Percentiles rank a stretch among this genome's conserved stretches.
These are phyloP conservation scores for Galago senegalensis DNA, from an alignment of 2,797 vertebrate genomes.

Conservation along the genomic window DNA sequence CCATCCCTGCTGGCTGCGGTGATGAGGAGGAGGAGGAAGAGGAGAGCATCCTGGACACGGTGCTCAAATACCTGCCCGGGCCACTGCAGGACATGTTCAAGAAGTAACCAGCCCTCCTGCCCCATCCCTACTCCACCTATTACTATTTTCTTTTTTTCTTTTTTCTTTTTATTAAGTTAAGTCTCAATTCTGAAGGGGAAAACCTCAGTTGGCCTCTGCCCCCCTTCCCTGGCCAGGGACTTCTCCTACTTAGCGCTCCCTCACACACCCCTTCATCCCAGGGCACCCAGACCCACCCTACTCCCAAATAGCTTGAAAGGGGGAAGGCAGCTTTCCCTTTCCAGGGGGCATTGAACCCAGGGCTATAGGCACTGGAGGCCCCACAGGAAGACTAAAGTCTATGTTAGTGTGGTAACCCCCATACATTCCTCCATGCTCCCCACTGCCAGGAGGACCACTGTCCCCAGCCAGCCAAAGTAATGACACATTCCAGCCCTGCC, in stretches of 20 bases:
- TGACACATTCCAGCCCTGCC: constrained; percentile 84
- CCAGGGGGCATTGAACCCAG: background rate
- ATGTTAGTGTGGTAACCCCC: constrained; percentile 47
- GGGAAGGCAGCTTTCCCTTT: constrained; percentile 28
- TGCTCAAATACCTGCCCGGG: constrained; percentile 98
- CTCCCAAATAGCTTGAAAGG: background rate
- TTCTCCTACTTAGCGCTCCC: constrained; percentile 61
- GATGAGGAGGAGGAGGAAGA: constrained; percentile 98
- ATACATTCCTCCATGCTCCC: constrained; percentile 81
- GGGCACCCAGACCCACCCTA: background rate
- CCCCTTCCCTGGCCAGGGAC: constrained; percentile 73
- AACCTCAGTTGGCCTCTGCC: constrained; percentile 81
- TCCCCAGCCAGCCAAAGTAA: constrained; percentile 83
- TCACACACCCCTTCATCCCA: background rate
- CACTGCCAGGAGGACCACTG: constrained; percentile 84
- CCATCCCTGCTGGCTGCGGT: constrained; percentile 96
- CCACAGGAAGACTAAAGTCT: constrained; percentile 26
- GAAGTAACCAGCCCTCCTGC: constrained; percentile 92
- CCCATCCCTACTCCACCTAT: constrained; percentile 63
- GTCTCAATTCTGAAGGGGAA: constrained; percentile 82
- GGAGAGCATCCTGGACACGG: constrained; percentile 99
- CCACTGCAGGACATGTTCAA: constrained; percentile 99
- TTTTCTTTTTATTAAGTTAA: constrained; percentile 76
- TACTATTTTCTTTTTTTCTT: constrained; percentile 52
- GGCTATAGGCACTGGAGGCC: background rate